Base-by-base conservation (phyloP, 2,113 vertebrate species). In the Trinectes maculatus region DNA sequence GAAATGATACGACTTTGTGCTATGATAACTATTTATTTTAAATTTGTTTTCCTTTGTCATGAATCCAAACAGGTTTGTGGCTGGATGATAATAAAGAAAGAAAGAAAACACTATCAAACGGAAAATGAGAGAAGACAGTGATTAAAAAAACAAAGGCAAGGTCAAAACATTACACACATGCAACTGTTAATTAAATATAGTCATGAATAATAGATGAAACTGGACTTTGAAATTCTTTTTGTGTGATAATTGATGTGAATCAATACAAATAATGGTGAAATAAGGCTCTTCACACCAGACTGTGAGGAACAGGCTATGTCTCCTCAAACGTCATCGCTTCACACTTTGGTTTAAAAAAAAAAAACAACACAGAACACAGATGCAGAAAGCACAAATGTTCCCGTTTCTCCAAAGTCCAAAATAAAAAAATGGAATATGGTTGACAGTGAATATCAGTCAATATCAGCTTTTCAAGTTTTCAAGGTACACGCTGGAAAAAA, bases 191-290 rank as follows among this genome's bases (percentile, higher is more conserved):
- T 81, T 49, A 49, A 77, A 68, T 19, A 11, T 10, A 11, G 24
- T 56, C 54, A 70, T 78, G 36, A 83, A 78, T 85, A 55, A 85
- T 33, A 77, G 62, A 75, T 70, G 16, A 63, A 60, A 46, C 21
- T n/a, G 19, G 57, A 34, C 34, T 63, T 44, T 64, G 18, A 49
- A 52, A 60, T 46, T 34, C 6, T 51, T n/a, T 58, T 55, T 53
- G 18, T 60, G 70, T 47, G 13, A 26, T 71, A 52, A 44, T 47
- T 55, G 43, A 65, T 65, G 62, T 3, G 72, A 65, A 16, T 53
- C 7, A 69, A 43, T 15, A 19, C 18, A 71, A 67, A 56, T 53
- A 58, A 37, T 24, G 1, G 16, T 43, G 12, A 21, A 66, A 43
- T 57, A 9, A 31, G 21, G 13, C 13, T 13, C 10, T 65, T 34